Evolutionary conservation across 2,888 invertebrate genomes (phyloP), one percentile per base, ranked within the genome.

Genomic region (Sesia bembeciformis): DNA sequence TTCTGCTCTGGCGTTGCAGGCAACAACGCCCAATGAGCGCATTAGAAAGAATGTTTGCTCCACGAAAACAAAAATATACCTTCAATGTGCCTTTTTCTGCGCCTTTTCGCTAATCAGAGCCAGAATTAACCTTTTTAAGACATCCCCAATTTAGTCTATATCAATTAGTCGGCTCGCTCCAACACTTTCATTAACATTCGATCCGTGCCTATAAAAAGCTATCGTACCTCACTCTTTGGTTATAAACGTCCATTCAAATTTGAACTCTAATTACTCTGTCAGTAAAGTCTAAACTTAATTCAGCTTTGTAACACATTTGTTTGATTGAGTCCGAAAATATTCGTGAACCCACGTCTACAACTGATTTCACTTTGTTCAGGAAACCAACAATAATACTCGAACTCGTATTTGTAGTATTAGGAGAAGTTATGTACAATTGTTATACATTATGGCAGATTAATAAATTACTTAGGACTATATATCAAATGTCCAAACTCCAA

Each of bases 71-170:
- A 46, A 46, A 46, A n/a, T 6, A 46, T 46, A n/a, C 4, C 8
- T 46, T 46, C 46, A 46, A 46, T 8, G n/a, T 46, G 3, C 46
- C 46, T 46, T 46, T 43, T 43, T 46, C 23, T 8, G 8, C 1
- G 46, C 23, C 23, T 23, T 23, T 23, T 60, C 61, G 58, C 64
- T 62, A 53, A 41, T 58, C 56, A 59, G 58, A 46, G 7, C 8
- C 58, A 57, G 57, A 56, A 56, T 57, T 54, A 57, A 62, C 63
- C 63, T 62, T 64, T 64, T 64, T 59, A 62, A 61, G 56, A 57
- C 62, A 58, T 57, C 56, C 62, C 57, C 60, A 63, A 63, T 64
- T 62, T 62, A 63, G 62, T 60, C 63, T 60, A 61, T 60, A 59
- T 58, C 60, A 64, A 64, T 66, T 63, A 63, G 46, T 23, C 46